Percentiles rank a stretch among this genome's conserved stretches.
Conservation (phyloP, 2,888 invertebrate species). For the Microplitis manilae region DNA sequence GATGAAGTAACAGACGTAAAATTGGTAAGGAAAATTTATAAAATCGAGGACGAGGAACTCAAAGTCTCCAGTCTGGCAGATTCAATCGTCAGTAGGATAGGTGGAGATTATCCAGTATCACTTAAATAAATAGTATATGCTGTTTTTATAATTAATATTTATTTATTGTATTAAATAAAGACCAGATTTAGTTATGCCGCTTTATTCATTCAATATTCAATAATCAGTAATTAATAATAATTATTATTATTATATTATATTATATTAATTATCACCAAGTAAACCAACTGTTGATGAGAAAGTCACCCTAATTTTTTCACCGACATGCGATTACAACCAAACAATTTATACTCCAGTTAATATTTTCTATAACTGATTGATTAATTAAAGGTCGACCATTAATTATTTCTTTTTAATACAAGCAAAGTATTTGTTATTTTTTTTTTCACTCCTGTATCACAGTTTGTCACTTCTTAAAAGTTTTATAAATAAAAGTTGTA, state of each 20-base stretch:
- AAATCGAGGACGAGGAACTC: conserved; percentile 74
- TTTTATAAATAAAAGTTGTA: conserved; percentile 53
- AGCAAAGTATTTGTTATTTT: conserved; percentile 30
- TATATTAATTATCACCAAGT: conserved; percentile 34
- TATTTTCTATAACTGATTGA: conserved; percentile 24
- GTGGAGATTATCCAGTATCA: conserved; percentile 76
- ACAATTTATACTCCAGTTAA: conserved; percentile 22
- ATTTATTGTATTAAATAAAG: conserved; percentile 18
- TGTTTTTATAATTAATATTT: neutral
- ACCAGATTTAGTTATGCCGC: conserved; percentile 38
- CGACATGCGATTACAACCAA: conserved; percentile 43
- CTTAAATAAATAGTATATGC: conserved; percentile 46
- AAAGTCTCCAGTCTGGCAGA: conserved; percentile 73
- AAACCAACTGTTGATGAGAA: conserved; percentile 46
- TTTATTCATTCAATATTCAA: conserved; percentile 42
- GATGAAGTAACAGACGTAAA: conserved; percentile 72
- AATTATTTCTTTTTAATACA: conserved; percentile 42
- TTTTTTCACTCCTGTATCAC: conserved; percentile 58
- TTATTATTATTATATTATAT: neutral
- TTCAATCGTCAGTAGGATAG: conserved; percentile 79
- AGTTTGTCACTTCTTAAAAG: conserved; percentile 58
- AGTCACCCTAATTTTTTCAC: conserved; percentile 39
- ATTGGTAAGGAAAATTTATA: conserved; percentile 76
- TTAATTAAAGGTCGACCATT: conserved; percentile 42
- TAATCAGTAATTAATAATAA: neutral